Evolutionary conservation across 2,113 vertebrate genomes (phyloP), one percentile per base, ranked within the genome.

Genomic region (Furnarius figulus): DNA sequence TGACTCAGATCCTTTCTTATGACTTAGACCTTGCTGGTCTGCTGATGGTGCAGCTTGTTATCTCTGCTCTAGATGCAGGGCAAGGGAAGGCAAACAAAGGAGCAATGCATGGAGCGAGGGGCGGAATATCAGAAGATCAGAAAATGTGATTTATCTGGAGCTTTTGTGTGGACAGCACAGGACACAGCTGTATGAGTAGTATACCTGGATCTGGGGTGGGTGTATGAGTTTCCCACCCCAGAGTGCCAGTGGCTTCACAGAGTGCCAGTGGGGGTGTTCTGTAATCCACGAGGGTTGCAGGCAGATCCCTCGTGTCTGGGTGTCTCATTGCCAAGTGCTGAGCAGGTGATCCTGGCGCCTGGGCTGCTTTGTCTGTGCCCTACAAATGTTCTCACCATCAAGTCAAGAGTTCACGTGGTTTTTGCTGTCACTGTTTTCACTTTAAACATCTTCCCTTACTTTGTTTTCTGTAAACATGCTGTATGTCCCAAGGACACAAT

Each of bases 1-100:
- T 96, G 92, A 97, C 75, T 96, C 87, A 91, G 89, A 94, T 46
- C 76, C 82, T 96, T 97, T 68, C 80, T 96, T 92, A 95, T 91
- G 90, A 91, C 86, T 94, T 72, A 89, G 92, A 96, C 87, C 59
- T 95, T 74, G 55, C 79, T 65, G 75, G 83, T 65, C 87, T 92
- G 94, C 93, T 92, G 71, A 84, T 91, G 94, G 96, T 85, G 89
- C 85, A 86, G 70, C 33, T 95, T 79, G 83, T 85, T 96, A 90
- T 91, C 66, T 91, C 81, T 85, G 59, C 89, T 89, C 47, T 61
- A 84, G 61, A 72, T 79, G 28, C 55, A 88, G 78, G 83, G 63
- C 58, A 84, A 94, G 22, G 46, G 47, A 90, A 85, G 62, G 65
- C 71, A 95, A 94, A 87, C 61, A 53, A 84, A 76, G 93, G 63